These are phyloP conservation scores for Spisula subtruncata DNA, from an alignment of 2,888 invertebrate genomes.

Conservation along the genomic window DNA sequence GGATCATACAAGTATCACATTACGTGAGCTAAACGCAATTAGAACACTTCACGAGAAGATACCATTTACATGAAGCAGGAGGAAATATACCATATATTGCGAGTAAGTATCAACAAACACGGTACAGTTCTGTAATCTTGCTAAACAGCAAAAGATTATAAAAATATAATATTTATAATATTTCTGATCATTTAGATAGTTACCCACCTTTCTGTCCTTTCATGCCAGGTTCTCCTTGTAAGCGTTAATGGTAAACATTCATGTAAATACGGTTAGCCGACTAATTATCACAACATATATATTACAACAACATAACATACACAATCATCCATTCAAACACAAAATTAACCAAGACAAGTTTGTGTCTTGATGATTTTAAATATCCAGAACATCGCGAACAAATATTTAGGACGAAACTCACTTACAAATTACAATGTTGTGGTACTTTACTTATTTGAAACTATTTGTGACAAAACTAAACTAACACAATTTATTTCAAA, in stretches of 20 bases:
- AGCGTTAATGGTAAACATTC: conserved; percentile 15
- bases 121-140: too few species aligned
- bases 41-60: too few species aligned
- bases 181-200: background rate
- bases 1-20: too few species aligned
- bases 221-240: conserved; percentile 42
- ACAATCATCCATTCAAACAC: background rate
- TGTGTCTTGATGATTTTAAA: background rate
- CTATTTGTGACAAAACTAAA: too few species aligned
- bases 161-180: background rate
- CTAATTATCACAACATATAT: background rate
- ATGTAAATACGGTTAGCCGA: background rate
- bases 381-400: background rate
- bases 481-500: too few species aligned
- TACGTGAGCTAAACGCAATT: too few species aligned
- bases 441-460: too few species aligned
- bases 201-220: conserved; percentile 52
- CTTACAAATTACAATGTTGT: too few species aligned
- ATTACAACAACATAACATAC: background rate
- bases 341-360: background rate
- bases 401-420: too few species aligned
- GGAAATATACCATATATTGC: too few species aligned
- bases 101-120: background rate
- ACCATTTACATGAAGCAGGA: too few species aligned
- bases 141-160: too few species aligned